A percentile compares a stretch with the other conserved stretches of the same genome.
phyloP scores from a whole-genome alignment of 2,888 invertebrate species.

The Melanchra persicariae region DNA sequence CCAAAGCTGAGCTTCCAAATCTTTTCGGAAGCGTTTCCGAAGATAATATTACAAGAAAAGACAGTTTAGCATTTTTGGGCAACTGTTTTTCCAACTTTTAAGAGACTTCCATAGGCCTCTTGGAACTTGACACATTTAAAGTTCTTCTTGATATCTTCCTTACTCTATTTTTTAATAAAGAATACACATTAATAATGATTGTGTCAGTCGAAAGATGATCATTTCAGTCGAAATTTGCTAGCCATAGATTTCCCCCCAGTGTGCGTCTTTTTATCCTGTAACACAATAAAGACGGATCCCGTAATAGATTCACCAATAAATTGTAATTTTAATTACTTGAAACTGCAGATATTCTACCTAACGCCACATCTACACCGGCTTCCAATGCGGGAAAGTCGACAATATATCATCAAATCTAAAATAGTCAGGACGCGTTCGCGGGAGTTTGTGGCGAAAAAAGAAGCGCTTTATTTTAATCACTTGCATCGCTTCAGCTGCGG shows the following conservation, averaged over 20 bases:
- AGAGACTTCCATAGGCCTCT: not conserved
- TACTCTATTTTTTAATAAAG: not conserved
- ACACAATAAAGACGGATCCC: not conserved
- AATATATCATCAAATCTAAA: conserved; percentile 87
- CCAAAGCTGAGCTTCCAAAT: no score
- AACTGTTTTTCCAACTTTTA: not conserved
- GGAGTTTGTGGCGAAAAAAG: conserved; percentile 85
- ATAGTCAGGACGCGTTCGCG: conserved; percentile 84
- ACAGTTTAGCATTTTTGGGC: no score
- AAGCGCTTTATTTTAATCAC: conserved; percentile 80
- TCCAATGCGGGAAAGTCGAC: conserved; percentile 74
- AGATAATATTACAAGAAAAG: no score
- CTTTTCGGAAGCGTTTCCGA: no score
- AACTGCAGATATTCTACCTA: conserved; percentile 38
- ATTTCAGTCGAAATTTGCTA: no score
- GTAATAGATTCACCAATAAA: conserved; percentile 9
- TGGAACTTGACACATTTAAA: not conserved
- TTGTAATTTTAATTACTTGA: conserved; percentile 36
- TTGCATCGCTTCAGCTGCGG: conserved; percentile 61
- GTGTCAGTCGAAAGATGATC: no score
- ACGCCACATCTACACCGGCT: conserved; percentile 52
- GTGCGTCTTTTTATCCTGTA: no score
- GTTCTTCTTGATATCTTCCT: not conserved
- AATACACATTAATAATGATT: no score
- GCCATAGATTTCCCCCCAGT: no score